A percentile compares a stretch with the other conserved stretches of the same genome.
Evolutionary conservation across 1,140 invertebrate genomes (phyloP).

Genomic region (Drosophila burlai): DNA sequence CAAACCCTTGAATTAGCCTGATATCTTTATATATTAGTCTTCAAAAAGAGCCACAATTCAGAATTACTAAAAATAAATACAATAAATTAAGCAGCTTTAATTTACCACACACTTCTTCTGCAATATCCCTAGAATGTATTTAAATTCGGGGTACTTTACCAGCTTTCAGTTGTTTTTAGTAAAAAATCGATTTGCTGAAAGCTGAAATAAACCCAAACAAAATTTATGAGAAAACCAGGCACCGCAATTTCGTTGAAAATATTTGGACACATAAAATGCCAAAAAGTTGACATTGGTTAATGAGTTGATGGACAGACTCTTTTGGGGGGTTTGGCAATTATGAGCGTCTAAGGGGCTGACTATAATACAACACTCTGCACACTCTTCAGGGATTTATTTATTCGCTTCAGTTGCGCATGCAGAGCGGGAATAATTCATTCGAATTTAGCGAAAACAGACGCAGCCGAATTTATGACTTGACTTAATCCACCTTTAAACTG

Average conservation of each 20-base stretch:
- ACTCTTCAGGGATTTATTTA: conserved; percentile 31
- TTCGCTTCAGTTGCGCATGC: conserved; percentile 38
- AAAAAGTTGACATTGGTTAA: conserved; percentile 56
- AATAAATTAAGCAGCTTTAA: background rate
- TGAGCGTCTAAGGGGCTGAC: conserved; percentile 24
- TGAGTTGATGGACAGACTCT: conserved; percentile 35
- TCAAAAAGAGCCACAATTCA: background rate
- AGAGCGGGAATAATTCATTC: conserved; percentile 44
- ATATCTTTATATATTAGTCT: background rate
- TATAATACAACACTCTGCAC: background rate
- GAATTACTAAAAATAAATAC: background rate
- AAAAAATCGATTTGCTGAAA: conserved; percentile 65
- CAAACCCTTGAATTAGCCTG: background rate
- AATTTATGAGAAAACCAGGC: conserved; percentile 52
- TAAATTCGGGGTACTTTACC: conserved; percentile 3
- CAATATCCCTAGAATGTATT: conserved; percentile 26
- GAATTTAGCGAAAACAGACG: conserved; percentile 57
- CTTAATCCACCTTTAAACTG: conserved; percentile 80
- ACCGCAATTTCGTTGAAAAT: conserved; percentile 30
- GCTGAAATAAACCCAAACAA: conserved; percentile 38
- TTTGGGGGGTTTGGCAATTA: conserved; percentile 22
- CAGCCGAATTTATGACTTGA: conserved; percentile 67
- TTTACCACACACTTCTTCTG: background rate
- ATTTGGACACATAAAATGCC: conserved; percentile 41
- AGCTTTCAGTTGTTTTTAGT: conserved; percentile 8